Evolutionary conservation across 2,797 vertebrate species (phyloP).

Genomic region (Crax fasciolata): DNA sequence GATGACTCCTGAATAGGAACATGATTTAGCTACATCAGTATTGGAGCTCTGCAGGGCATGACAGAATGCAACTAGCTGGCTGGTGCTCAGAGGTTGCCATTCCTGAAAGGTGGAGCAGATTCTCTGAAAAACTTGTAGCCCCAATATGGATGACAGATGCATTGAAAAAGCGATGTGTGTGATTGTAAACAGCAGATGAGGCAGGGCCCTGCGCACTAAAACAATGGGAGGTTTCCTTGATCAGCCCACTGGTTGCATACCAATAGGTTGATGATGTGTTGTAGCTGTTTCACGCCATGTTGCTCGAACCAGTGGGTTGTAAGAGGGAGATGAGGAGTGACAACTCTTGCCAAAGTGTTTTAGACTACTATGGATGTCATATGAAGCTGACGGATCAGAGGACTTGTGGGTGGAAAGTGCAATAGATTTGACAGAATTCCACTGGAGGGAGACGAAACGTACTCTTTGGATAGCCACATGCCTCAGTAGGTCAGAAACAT

Average conservation of each 20-base stretch:
- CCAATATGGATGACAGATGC: background rate
- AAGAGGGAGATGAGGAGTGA: background rate
- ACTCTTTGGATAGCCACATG: background rate
- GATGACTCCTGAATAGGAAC: background rate
- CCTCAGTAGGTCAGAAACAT: background rate
- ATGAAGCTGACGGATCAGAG: background rate
- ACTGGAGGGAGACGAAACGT: background rate
- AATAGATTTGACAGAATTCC: background rate
- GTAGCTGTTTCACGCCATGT: background rate
- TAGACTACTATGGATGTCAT: background rate
- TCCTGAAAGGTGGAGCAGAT: background rate
- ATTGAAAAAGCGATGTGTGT: rapidly evolving
- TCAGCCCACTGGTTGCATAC: rapidly evolving
- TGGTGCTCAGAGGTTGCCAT: rapidly evolving
- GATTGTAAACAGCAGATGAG: background rate
- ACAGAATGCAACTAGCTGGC: rapidly evolving
- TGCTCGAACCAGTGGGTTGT: background rate
- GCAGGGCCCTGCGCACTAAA: background rate
- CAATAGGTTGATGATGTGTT: background rate
- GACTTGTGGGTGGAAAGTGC: background rate
- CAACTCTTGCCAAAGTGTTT: background rate
- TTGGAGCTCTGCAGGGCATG: background rate
- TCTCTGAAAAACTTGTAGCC: background rate
- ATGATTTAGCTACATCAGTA: rapidly evolving
- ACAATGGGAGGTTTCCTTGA: background rate